Percentiles rank a stretch among this genome's conserved stretches.
These are phyloP conservation scores for Nephila pilipes DNA, from an alignment of 1,140 invertebrate species.

Conservation along the genomic window DNA sequence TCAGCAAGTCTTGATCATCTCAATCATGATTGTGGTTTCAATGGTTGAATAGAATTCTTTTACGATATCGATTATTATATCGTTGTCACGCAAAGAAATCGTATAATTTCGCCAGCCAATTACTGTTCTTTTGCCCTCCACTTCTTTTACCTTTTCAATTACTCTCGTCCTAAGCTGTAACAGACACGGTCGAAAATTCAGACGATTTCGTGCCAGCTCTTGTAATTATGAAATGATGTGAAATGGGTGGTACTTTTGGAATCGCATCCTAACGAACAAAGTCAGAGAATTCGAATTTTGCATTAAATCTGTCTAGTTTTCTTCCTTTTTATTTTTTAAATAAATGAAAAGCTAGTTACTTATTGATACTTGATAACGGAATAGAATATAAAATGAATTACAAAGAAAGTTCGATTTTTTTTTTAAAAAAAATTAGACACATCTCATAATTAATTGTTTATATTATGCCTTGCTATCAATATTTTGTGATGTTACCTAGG, in stretches of 20 bases:
- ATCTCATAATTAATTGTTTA: neutral
- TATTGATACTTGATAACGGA: neutral
- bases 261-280: constrained; percentile 17
- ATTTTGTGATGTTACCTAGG: constrained; percentile 11
- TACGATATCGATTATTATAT: constrained; percentile 40
- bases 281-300: constrained; percentile 4
- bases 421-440: neutral
- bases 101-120: constrained; percentile 49
- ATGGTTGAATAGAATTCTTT: constrained; percentile 19
- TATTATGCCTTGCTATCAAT: neutral
- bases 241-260: neutral
- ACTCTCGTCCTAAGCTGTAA: constrained; percentile 3
- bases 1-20: constrained; percentile 21
- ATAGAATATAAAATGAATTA: neutral
- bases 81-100: constrained; percentile 27
- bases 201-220: constrained; percentile 6
- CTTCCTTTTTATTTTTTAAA: neutral
- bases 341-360: neutral
- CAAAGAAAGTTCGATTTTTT: neutral
- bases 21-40: constrained; percentile 11
- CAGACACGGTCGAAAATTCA: neutral
- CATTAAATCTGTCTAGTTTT: neutral
- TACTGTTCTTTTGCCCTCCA: neutral
- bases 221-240: constrained; percentile 28
- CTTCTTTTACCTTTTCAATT: constrained; percentile 25